Percentiles rank a stretch among this genome's conserved stretches.
phyloP scores from a whole-genome alignment of 2,888 invertebrate species.

The Eilema sororculum region DNA sequence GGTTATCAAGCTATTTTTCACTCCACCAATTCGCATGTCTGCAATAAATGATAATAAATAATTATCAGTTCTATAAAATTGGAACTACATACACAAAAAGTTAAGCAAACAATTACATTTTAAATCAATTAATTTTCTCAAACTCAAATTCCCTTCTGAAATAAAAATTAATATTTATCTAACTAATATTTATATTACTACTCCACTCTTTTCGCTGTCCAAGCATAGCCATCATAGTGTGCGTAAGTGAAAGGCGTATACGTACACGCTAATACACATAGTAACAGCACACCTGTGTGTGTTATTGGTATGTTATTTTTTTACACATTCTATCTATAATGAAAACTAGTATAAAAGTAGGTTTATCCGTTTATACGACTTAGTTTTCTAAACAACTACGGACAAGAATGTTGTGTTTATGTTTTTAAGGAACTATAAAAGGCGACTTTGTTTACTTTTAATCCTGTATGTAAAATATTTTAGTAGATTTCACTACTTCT shows the following conservation, averaged over 20 bases:
- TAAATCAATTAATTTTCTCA: neutral
- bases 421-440: conserved; percentile 45
- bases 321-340: conserved; percentile 69
- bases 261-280: conserved; percentile 65
- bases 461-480: neutral
- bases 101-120: neutral
- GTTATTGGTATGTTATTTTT: conserved; percentile 72
- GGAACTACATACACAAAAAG: neutral
- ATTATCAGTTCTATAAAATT: neutral
- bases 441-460: neutral
- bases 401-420: conserved; percentile 56
- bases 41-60: neutral
- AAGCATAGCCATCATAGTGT: conserved; percentile 49
- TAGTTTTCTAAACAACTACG: conserved; percentile 72
- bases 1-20: neutral
- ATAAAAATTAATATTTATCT: neutral
- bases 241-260: conserved; percentile 81
- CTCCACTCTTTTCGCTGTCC: conserved; percentile 62
- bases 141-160: neutral
- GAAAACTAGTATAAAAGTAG: conserved; percentile 80
- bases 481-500: neutral
- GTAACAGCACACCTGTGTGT: conserved; percentile 62
- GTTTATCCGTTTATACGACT: conserved; percentile 57
- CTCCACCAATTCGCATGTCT: neutral
- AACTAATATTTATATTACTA: conserved; percentile 21